Conservation (phyloP, 2,113 vertebrate genomes). For the Bubo blakistoni region DNA sequence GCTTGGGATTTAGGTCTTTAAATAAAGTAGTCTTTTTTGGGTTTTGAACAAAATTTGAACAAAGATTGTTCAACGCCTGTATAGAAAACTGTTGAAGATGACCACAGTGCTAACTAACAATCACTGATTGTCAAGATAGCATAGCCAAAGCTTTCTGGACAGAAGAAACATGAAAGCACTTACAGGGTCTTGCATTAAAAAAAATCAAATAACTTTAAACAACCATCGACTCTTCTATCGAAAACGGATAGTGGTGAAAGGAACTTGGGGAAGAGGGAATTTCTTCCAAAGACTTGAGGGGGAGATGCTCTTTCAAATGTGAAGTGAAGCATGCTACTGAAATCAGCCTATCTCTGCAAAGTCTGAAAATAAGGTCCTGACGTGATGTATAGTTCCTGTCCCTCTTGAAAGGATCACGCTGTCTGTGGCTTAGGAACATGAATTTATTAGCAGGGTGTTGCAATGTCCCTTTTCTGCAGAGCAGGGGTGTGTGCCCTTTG, state of each 20-base stretch:
- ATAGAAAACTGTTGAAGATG: not conserved
- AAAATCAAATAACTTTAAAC: not conserved
- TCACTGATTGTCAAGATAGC: not conserved
- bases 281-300: not conserved
- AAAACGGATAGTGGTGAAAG: not conserved
- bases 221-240: not conserved
- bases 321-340: not conserved
- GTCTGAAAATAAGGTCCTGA: not conserved
- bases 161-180: not conserved
- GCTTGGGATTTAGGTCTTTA: not conserved
- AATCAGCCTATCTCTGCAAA: not conserved
- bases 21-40: accelerated
- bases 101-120: not conserved
- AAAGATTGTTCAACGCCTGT: not conserved
- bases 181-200: not conserved
- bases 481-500: not conserved
- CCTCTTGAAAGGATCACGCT: accelerated
- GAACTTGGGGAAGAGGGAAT: not conserved
- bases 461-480: not conserved
- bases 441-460: not conserved
- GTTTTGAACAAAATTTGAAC: not conserved
- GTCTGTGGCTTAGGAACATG: not conserved
- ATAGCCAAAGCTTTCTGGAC: not conserved
- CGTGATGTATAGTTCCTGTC: not conserved
- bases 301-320: not conserved